Percentiles rank a stretch among this genome's conserved stretches.
Conservation (phyloP, 2,113 vertebrate genomes). For the Pipra filicauda region DNA sequence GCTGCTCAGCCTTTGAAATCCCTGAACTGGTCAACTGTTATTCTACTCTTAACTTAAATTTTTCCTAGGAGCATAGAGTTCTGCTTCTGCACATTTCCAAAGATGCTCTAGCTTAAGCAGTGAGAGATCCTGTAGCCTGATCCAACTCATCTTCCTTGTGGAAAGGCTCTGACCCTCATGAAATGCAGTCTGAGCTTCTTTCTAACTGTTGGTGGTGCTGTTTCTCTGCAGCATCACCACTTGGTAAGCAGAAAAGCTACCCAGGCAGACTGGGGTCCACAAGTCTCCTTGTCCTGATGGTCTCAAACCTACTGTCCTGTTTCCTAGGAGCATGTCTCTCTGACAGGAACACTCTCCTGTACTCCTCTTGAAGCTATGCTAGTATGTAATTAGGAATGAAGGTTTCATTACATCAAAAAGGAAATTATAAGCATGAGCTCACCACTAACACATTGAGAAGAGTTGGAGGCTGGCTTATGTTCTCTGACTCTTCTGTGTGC, state of each 20-base stretch:
- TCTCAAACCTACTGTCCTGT: neutral
- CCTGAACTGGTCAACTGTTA: neutral
- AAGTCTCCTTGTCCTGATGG: neutral
- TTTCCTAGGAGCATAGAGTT: neutral
- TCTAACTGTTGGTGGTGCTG: conserved; percentile 7
- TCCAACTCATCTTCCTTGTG: neutral
- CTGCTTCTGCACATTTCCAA: neutral
- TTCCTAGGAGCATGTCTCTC: neutral
- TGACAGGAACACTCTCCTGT: neutral
- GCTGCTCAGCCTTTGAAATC: neutral
- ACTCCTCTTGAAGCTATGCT: neutral
- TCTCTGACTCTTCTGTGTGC: neutral
- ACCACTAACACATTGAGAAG: neutral
- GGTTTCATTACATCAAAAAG: neutral
- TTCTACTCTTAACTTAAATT: neutral
- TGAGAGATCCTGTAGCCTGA: neutral
- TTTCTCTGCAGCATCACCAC: neutral
- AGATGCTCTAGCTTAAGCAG: neutral
- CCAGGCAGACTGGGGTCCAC: neutral
- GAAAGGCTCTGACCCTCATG: neutral
- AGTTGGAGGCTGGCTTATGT: neutral
- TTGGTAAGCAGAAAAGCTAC: neutral
- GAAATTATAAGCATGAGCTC: neutral
- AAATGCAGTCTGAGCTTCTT: neutral
- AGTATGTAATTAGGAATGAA: neutral